Conservation (phyloP, 92 coral and sea anemone genomes). For the Epizoanthus illoricatus region DNA sequence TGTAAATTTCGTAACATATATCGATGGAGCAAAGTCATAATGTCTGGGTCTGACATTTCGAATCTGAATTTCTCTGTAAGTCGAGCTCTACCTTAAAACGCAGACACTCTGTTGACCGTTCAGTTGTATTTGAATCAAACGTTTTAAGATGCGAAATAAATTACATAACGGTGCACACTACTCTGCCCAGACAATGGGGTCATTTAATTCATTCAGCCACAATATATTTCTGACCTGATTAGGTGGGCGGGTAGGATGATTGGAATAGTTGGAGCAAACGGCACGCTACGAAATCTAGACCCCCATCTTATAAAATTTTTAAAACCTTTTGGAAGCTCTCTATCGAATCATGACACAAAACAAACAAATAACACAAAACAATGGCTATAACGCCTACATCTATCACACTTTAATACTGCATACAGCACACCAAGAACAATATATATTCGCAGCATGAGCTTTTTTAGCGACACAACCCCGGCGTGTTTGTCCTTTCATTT, state of each 20-base stretch:
- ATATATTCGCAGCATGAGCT: too few relatives aligned
- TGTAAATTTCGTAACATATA: conserved; percentile 15
- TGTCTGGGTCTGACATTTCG: conserved; percentile 17
- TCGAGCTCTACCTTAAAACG: background rate
- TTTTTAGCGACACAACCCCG: too few relatives aligned
- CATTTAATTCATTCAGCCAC: conserved; percentile 1
- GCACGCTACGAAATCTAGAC: background rate
- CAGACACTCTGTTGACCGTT: background rate
- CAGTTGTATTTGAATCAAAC: background rate
- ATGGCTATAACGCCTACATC: too few relatives aligned
- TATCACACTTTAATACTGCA: too few relatives aligned
- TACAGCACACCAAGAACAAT: too few relatives aligned
- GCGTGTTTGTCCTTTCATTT: too few relatives aligned
- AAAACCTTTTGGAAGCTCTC: too few relatives aligned
- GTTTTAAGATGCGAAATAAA: background rate
- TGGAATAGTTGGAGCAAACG: background rate
- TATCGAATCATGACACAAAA: too few relatives aligned
- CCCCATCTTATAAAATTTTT: background rate
- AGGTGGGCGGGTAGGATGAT: background rate
- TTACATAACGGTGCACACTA: background rate
- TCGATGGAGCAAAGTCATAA: background rate
- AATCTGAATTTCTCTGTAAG: background rate
- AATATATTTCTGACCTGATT: background rate
- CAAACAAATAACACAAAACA: too few relatives aligned
- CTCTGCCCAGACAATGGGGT: conserved; percentile 15